Evolutionary conservation across 2,113 vertebrate species (phyloP).

Genomic region (Epinephelus fuscoguttatus): DNA sequence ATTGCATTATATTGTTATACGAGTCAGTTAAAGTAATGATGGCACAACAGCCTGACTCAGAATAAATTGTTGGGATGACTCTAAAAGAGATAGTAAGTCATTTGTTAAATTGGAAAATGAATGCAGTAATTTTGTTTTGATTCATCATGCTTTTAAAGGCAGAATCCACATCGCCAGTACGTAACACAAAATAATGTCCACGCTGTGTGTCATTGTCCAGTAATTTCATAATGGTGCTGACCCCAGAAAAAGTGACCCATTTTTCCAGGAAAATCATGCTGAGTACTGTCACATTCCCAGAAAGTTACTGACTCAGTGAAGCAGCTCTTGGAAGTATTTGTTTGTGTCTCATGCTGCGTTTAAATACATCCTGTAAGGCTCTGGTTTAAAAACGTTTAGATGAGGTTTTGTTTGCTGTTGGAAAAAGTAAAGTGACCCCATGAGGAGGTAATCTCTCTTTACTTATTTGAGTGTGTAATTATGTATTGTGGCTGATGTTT

Average conservation of each 20-base stretch:
- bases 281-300: neutral
- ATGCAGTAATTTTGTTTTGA: neutral
- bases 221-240: neutral
- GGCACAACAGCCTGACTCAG: neutral
- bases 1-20: neutral
- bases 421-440: neutral
- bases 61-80: neutral
- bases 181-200: neutral
- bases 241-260: neutral
- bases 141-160: neutral
- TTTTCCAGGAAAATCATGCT: slow-evolving; percentile 8
- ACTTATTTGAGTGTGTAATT: neutral
- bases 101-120: neutral
- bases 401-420: neutral
- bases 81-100: neutral
- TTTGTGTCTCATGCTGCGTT: neutral
- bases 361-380: neutral
- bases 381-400: neutral
- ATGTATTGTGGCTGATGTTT: neutral
- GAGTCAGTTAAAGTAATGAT: neutral
- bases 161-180: neutral
- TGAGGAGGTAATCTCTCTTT: neutral
- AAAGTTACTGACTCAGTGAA: neutral
- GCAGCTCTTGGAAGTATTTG: slow-evolving; percentile 7
- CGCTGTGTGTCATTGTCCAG: neutral